Evolutionary conservation across 1,140 invertebrate genomes (phyloP), one percentile per base, ranked within the genome.

Genomic region (Lethrus apterus): DNA sequence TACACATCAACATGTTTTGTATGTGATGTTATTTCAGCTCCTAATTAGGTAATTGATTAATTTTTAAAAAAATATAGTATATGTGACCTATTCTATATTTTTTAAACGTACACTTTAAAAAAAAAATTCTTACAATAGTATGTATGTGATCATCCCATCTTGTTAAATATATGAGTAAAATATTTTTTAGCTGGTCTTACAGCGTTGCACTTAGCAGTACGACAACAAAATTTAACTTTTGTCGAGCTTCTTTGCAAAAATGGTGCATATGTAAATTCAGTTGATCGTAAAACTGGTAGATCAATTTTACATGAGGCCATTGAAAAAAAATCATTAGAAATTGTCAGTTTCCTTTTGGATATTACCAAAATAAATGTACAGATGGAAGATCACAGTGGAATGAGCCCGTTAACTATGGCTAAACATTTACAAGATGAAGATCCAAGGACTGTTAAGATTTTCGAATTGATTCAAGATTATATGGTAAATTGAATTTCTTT

Each of bases 281-380:
- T 58, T 0, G 73, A 76, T 35, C 60, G 54, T 46, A 73, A 67
- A 11, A 72, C 70, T 44, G 77, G 77, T n/a, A 70, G 71, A 31
- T 77, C 74, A 34, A 72, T 68, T 0, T 59, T 80, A 3, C 73
- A 79, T 49, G 69, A 78, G 51, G 77, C 77, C 2, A 68, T 79
- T 1, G 68, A 73, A 53, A 62, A 65, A 21, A 57, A 68, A 9
- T 60, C 67, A 32, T 53, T 60, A 0, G 64, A 74, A 3, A 63
- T 78, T 5, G 63, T 78, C n/a, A 56, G 68, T 21, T 72, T 67
- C 44, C 63, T 80, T 29, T 48, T 80, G 14, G 60, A 67, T 48
- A 56, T 63, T 13, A 50, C 59, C 5, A 52, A 56, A 1, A 45
- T 55, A 4, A 29, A 59, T 35, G 14, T 43, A 4, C 23, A 31